A percentile compares a stretch with the other conserved stretches of the same genome.
These are phyloP conservation scores for Pseudolycoriella hygida DNA, from an alignment of 2,888 invertebrate genomes.

Conservation along the genomic window DNA sequence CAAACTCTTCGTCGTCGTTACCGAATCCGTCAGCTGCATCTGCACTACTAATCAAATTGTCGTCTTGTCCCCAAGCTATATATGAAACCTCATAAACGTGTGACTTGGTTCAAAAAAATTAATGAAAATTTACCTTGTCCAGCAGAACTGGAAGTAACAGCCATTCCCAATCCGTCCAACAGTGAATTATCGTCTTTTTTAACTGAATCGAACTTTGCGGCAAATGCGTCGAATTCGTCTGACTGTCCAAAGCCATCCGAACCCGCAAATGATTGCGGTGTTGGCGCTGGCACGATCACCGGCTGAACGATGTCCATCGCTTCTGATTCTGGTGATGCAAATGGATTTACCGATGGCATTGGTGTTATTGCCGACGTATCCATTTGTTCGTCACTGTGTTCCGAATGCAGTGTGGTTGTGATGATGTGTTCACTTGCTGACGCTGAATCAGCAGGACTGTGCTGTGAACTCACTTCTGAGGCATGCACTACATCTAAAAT, in stretches of 20 bases:
- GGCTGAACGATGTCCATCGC: background rate
- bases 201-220: conserved; percentile 64
- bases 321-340: conserved; percentile 18
- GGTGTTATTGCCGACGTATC: conserved; percentile 19
- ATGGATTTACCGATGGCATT: conserved; percentile 31
- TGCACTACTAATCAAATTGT: conserved; percentile 24
- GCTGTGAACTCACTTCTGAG: background rate
- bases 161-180: conserved; percentile 24
- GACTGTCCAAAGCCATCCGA: conserved; percentile 20
- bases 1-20: conserved; percentile 50
- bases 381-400: conserved; percentile 11
- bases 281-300: conserved; percentile 9
- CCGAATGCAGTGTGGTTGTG: conserved; percentile 6
- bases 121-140: conserved; percentile 16
- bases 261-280: conserved; percentile 7
- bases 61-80: conserved; percentile 27
- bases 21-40: conserved; percentile 35
- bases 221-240: conserved; percentile 72
- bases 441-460: background rate
- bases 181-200: conserved; percentile 22
- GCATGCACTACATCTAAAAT: conserved; percentile 1
- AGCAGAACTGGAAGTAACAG: conserved; percentile 7
- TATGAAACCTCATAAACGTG: conserved; percentile 8
- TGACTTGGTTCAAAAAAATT: too few species aligned
- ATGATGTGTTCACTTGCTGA: background rate